Conservation (phyloP, 2,113 vertebrate species). For the Platichthys stellatus region DNA sequence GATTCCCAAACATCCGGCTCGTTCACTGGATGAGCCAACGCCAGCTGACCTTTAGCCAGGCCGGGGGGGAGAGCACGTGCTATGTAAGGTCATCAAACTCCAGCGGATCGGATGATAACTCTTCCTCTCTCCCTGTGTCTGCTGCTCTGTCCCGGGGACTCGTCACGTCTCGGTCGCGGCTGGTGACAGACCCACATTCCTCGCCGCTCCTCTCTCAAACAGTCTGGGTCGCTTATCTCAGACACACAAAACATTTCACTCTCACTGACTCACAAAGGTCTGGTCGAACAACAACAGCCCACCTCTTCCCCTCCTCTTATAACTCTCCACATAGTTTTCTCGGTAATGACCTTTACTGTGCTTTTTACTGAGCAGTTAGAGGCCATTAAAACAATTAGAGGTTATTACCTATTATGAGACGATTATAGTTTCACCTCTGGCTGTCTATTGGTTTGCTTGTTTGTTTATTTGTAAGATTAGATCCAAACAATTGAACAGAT, state of each 20-base stretch:
- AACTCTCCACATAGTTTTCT: background rate
- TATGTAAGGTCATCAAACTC: background rate
- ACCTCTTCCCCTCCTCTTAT: too few relatives aligned
- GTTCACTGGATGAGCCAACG: background rate
- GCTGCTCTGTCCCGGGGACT: background rate
- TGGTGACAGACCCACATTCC: slow-evolving; percentile 60
- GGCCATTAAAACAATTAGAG: background rate
- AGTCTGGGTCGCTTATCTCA: slow-evolving; percentile 53
- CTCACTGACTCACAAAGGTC: slow-evolving; percentile 54
- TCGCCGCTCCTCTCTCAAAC: slow-evolving; percentile 48
- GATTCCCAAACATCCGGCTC: background rate
- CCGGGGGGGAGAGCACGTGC: background rate
- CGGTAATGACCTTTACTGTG: background rate
- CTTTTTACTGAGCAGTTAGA: background rate
- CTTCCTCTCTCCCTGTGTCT: background rate
- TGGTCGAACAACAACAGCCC: background rate
- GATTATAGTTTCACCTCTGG: too few relatives aligned
- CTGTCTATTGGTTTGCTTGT: too few relatives aligned
- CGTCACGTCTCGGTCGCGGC: background rate
- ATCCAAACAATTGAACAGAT: too few relatives aligned
- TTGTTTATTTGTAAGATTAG: too few relatives aligned
- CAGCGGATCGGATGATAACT: background rate
- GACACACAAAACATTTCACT: slow-evolving; percentile 37
- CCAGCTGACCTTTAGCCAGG: slow-evolving; percentile 23
- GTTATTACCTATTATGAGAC: background rate